Base-by-base conservation (phyloP, 2,113 vertebrate genomes). In the Condylura cristata region DNA sequence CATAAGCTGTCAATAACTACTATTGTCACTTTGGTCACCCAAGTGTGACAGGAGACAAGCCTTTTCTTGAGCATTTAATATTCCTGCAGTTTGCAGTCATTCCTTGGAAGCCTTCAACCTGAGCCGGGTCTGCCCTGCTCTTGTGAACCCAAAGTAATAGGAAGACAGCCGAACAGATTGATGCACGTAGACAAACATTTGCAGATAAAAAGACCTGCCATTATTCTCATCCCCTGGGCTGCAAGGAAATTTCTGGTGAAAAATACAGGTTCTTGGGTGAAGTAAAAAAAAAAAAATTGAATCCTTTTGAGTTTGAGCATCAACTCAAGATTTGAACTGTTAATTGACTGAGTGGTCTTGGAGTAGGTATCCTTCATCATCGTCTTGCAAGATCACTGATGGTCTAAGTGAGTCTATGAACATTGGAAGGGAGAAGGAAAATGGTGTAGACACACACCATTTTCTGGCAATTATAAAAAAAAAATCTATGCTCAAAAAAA, bases 241-340 rank as follows among this genome's bases (percentile, higher is more conserved):
- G 37, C 26, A 8, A 16, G n/a, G 60, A 86, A 20, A 75, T 9
- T 65, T 81, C 44, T 68, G 22, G 32, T 41, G 53, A 82, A 63
- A 53, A 71, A 12, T 32, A 60, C 61, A 86, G 48, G 18, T 70
- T 93, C 61, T 18, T 22, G 44, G 32, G 39, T 70, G 32, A 92
- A 70, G 5, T 13, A 61, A 41, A 17, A 75, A 28, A 46, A 10
- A 61, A 41, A 17, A 75, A 28, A 46, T 70, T 37, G 41, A 85
- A 60, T 18, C 7, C 24, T 70, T 89, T 71, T 41, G 34, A 82
- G 17, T 24, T n/a, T 76, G 8, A 76, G 58, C 5, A 34, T 22
- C 71, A 61, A 30, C 74, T 70, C 51, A 79, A 94, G 41, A 81
- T 75, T 81, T 92, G 68, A 85, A 53, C 34, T 34, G 89, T 14